phyloP scores from a whole-genome alignment of 1,140 invertebrate genomes.

The Cotesia typhae region DNA sequence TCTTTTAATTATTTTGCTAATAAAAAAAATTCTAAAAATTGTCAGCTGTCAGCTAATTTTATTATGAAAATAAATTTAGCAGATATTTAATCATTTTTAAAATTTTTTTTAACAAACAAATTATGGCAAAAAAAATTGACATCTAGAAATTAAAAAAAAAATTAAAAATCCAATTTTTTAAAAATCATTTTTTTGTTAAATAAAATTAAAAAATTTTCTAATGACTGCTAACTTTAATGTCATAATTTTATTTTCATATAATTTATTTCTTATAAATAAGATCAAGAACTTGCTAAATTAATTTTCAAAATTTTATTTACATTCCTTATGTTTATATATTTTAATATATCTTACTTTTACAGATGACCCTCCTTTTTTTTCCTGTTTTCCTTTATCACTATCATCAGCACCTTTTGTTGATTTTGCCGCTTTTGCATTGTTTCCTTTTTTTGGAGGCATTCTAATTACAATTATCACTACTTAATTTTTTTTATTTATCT shows the following conservation, averaged over 20 bases:
- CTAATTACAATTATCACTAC: conserved; percentile 16
- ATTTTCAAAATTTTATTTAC: not conserved
- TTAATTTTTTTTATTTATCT: too few species aligned
- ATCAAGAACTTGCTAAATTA: not conserved
- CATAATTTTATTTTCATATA: not conserved
- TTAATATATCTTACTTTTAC: conserved; percentile 69
- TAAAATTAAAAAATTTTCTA: too few species aligned
- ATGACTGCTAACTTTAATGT: too few species aligned
- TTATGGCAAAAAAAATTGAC: not conserved
- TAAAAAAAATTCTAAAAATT: too few species aligned
- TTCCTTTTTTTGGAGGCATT: conserved; percentile 78
- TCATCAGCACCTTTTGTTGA: conserved; percentile 69
- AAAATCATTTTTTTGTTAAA: too few species aligned
- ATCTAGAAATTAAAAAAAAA: not conserved
- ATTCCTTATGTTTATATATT: not conserved
- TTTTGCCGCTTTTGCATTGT: conserved; percentile 60
- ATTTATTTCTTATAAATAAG: not conserved
- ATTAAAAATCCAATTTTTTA: conserved; percentile 1
- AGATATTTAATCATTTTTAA: too few species aligned
- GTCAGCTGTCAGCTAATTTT: too few species aligned
- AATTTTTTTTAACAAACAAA: too few species aligned
- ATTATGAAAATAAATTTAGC: too few species aligned
- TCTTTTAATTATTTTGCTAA: too few species aligned
- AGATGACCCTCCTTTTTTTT: conserved; percentile 81
- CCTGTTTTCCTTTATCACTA: conserved; percentile 71